Base-by-base conservation (phyloP, 2,888 invertebrate species). In the Amphipyra berbera region DNA sequence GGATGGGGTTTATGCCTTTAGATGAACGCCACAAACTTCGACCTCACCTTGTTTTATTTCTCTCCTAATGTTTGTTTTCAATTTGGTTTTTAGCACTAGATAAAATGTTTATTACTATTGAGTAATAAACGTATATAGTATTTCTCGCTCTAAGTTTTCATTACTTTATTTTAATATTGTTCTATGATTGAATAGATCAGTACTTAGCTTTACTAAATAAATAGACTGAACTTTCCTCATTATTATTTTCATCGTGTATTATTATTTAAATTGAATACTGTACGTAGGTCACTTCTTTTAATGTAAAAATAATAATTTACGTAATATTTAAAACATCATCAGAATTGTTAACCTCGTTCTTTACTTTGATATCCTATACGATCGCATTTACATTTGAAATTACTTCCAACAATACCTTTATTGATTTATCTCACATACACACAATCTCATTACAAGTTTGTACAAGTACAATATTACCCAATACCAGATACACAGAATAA, bases 371-470 rank as follows among this genome's bases (percentile, higher is more conserved):
- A 21, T 3, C 21, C 21, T 21, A 21, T 21, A 21, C 21, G 21
- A 37, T 10, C 3, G 1, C 37, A 37, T 10, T 37, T 37, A 37
- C 50, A 52, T 14, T 33, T 3, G 8, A 58, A 46, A 46, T 44
- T 38, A 52, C 33, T 35, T 38, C 15, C 6, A 60, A 42, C 42
- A 67, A 38, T 9, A 38, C 2, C 52, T 41, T 52, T 52, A 59
- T 52, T 60, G 21, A n/a, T 52, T 42, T 47, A 65, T 67, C 67
- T 60, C 15, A 41, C 38, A 52, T 15, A 50, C 12, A 38, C 40
- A 52, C 14, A 38, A 14, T 42, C 33, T 67, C 47, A 52, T 48
- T 53, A 61, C 44, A 53, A 60, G 48, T 53, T 35, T 10, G 15
- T 42, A 10, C 37, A 42, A 48, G 48, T 15, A 35, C 14, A 52